Conservation (phyloP, 1,140 invertebrate genomes). For the Calliopsis andreniformis region DNA sequence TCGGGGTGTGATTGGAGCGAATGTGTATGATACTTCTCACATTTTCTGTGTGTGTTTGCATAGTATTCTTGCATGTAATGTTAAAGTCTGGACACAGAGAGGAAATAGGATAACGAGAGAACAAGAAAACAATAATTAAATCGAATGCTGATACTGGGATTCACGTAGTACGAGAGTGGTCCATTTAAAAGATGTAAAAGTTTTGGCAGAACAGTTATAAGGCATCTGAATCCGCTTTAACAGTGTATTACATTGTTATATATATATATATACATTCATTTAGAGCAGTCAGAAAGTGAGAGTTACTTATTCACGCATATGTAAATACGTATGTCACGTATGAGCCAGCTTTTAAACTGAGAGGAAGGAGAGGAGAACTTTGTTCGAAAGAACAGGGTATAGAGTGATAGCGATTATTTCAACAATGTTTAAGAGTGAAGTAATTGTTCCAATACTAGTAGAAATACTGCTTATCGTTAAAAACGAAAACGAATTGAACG, state of each 20-base stretch:
- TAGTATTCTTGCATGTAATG: conserved; percentile 75
- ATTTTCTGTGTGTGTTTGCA: conserved; percentile 45
- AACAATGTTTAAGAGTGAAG: not conserved
- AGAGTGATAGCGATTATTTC: not conserved
- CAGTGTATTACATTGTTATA: not conserved
- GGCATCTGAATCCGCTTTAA: conserved; percentile 47
- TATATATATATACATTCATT: not conserved
- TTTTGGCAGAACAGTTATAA: conserved; percentile 22
- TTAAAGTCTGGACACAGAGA: conserved; percentile 79
- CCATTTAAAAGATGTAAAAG: conserved; percentile 20
- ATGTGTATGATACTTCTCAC: conserved; percentile 38
- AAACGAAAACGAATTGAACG: no score
- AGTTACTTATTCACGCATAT: not conserved
- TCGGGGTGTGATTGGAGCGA: conserved; percentile 48
- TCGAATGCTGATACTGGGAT: conserved; percentile 34
- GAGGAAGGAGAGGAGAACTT: conserved; percentile 80
- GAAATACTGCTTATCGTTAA: no score
- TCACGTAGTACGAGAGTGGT: conserved; percentile 27
- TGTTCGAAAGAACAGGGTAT: conserved; percentile 44
- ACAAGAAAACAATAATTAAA: conserved; percentile 14
- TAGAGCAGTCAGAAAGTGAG: no score
- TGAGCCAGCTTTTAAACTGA: conserved; percentile 76
- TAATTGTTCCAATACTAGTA: not conserved
- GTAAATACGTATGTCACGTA: not conserved
- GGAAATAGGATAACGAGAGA: conserved; percentile 52